phyloP scores from a whole-genome alignment of 2,888 invertebrate genomes.

The Branchellion lobata region DNA sequence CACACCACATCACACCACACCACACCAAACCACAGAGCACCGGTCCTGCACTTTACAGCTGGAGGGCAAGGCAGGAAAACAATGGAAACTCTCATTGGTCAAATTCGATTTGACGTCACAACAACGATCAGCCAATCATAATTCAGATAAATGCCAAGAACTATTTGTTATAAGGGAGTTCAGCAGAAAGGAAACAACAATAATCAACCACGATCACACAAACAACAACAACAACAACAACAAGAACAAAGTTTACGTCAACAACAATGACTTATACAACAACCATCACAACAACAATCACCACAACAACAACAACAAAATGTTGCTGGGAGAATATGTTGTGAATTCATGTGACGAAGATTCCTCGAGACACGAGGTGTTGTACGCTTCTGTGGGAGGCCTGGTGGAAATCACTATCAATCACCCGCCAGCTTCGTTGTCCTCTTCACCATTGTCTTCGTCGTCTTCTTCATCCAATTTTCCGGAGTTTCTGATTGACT shows the following conservation, averaged over 20 bases:
- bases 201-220: neutral
- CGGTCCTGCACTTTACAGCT: slow-evolving; percentile 2
- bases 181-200: neutral
- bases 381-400: neutral
- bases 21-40: too few species aligned
- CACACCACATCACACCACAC: too few species aligned
- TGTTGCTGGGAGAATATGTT: neutral
- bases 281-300: neutral
- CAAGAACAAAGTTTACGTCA: neutral
- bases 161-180: neutral
- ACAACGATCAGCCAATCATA: neutral
- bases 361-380: neutral
- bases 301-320: neutral
- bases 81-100: slow-evolving; percentile 32
- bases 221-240: slow-evolving; percentile 1
- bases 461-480: neutral
- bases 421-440: neutral
- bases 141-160: neutral
- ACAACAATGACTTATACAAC: neutral
- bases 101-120: slow-evolving; percentile 1
- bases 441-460: too few species aligned
- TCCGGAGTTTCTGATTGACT: neutral
- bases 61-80: slow-evolving; percentile 12
- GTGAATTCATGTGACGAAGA: neutral
- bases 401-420: neutral